Evolutionary conservation across 64 coral and sea anemone species (phyloP).

Genomic region (Porites australiensis): DNA sequence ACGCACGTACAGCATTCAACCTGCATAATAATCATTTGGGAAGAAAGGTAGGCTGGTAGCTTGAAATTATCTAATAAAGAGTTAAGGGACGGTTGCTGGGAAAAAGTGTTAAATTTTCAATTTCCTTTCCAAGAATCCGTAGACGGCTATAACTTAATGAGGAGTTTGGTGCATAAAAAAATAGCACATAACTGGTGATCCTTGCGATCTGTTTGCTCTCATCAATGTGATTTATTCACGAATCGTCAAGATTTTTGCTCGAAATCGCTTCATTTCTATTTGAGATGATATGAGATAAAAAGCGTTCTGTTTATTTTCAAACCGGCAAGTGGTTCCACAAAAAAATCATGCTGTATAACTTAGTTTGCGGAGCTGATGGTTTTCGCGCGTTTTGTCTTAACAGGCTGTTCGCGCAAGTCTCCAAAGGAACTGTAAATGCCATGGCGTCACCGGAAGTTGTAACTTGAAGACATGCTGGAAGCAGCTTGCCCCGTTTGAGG

Average conservation of each 20-base stretch:
- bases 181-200: too few relatives aligned
- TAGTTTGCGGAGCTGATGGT: neutral
- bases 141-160: too few relatives aligned
- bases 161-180: too few relatives aligned
- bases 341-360: neutral
- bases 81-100: too few relatives aligned
- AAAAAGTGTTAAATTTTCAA: neutral
- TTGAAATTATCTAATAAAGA: neutral
- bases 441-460: constrained; percentile 68
- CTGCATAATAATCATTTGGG: constrained; percentile 80
- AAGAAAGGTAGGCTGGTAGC: constrained; percentile 53
- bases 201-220: too few relatives aligned
- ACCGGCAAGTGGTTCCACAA: too few relatives aligned
- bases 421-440: constrained; percentile 67
- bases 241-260: too few relatives aligned
- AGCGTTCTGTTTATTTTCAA: too few relatives aligned
- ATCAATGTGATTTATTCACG: too few relatives aligned
- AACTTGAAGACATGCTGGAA: constrained; percentile 69
- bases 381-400: neutral
- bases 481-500: constrained; percentile 39
- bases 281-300: too few relatives aligned
- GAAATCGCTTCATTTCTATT: too few relatives aligned
- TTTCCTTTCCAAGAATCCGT: neutral
- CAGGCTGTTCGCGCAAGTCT: constrained; percentile 65
- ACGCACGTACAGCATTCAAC: constrained; percentile 51